phyloP scores from a whole-genome alignment of 2,888 invertebrate genomes.

The Noctuana brunneofusca region DNA sequence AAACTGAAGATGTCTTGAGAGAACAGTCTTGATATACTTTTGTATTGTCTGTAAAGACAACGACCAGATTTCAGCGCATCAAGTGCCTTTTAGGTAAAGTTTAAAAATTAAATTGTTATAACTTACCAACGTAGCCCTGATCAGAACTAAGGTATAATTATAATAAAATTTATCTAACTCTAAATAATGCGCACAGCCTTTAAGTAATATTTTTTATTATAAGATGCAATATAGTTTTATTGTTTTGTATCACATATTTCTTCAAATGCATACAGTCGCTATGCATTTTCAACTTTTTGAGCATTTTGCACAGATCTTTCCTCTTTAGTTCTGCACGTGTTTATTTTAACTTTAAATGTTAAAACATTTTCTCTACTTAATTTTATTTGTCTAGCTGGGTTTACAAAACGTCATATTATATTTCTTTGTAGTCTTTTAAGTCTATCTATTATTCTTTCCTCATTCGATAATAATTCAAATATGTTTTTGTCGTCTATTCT shows the following conservation, averaged over 20 bases:
- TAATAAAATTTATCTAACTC: not conserved
- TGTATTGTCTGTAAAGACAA: not conserved
- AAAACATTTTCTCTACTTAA: too few relatives aligned
- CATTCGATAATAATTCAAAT: too few relatives aligned
- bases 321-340: not conserved
- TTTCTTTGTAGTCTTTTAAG: too few relatives aligned
- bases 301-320: too few relatives aligned
- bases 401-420: too few relatives aligned
- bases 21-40: slow-evolving; percentile 4
- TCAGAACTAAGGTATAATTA: not conserved
- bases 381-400: too few relatives aligned
- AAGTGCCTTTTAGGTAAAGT: not conserved
- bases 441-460: too few relatives aligned
- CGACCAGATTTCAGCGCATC: not conserved
- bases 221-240: not conserved
- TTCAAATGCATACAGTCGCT: too few relatives aligned
- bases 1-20: slow-evolving; percentile 21
- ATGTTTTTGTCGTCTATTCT: too few relatives aligned
- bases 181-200: not conserved
- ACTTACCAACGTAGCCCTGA: slow-evolving; percentile 12
- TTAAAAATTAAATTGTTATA: not conserved
- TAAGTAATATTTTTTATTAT: not conserved
- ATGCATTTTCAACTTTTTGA: too few relatives aligned
- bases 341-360: too few relatives aligned
- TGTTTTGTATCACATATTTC: not conserved